Conservation (phyloP, 2,888 invertebrate genomes). For the Sarcophaga carnaria region DNA sequence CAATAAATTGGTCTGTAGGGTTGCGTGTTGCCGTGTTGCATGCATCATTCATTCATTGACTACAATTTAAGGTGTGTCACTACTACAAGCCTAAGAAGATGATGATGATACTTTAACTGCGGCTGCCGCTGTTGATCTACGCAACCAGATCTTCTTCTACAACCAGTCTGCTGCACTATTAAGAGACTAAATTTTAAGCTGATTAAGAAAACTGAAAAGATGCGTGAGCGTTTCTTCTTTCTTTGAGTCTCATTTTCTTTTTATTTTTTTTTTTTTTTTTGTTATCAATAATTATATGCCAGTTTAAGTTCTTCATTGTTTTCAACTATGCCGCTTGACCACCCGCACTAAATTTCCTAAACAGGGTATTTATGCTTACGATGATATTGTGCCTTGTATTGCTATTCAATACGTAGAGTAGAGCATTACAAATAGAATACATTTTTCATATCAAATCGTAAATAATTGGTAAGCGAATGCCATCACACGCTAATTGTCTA, state of each 20-base stretch:
- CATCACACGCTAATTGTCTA: too few relatives aligned
- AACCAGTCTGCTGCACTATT: slow-evolving; percentile 18
- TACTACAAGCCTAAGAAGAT: slow-evolving; percentile 50
- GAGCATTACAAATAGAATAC: too few relatives aligned
- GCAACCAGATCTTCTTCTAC: slow-evolving; percentile 12
- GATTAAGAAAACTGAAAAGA: slow-evolving; percentile 61
- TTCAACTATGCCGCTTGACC: slow-evolving; percentile 63
- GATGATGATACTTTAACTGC: background rate
- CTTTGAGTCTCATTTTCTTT: background rate
- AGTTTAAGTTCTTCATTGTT: slow-evolving; percentile 22
- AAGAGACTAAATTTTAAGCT: slow-evolving; percentile 54
- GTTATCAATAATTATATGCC: slow-evolving; percentile 12
- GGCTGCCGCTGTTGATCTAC: slow-evolving; percentile 48
- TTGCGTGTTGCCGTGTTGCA: slow-evolving; percentile 70
- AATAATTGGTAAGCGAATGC: too few relatives aligned
- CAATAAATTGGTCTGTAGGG: slow-evolving; percentile 65
- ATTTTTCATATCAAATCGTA: too few relatives aligned
- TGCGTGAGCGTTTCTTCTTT: slow-evolving; percentile 62
- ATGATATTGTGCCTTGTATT: too few relatives aligned
- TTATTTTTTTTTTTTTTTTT: background rate
- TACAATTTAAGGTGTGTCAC: slow-evolving; percentile 67
- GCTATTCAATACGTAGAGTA: too few relatives aligned
- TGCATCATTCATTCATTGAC: slow-evolving; percentile 65
- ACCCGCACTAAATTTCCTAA: slow-evolving; percentile 60
- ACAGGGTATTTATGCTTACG: background rate